phyloP scores from a whole-genome alignment of 2,113 vertebrate species.

The Sphyrna mokarran region DNA sequence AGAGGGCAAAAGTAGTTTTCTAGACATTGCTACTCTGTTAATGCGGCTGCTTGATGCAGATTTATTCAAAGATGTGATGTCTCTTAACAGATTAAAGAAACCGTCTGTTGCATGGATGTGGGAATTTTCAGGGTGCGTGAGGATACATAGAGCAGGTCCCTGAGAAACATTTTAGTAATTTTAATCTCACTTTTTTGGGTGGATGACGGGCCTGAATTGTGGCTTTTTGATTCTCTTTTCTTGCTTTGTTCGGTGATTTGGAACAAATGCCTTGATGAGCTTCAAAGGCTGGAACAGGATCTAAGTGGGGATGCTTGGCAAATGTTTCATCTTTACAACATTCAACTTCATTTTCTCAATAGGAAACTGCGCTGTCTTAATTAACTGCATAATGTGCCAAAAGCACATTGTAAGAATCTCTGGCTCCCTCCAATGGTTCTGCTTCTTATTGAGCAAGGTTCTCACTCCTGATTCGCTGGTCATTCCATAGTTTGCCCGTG shows the following conservation, averaged over 20 bases:
- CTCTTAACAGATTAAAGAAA: not conserved
- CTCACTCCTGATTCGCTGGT: not conserved
- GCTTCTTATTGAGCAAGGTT: not conserved
- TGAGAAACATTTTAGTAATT: not conserved
- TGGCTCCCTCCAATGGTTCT: not conserved
- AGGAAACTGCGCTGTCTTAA: not conserved
- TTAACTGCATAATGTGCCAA: not conserved
- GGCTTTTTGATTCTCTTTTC: not conserved
- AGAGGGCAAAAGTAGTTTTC: not conserved
- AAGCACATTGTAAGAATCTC: not conserved
- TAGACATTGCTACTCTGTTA: not conserved
- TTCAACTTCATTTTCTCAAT: not conserved
- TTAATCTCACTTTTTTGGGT: not conserved
- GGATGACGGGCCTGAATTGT: not conserved
- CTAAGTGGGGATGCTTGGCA: not conserved
- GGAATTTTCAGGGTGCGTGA: not conserved
- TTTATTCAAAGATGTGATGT: not conserved
- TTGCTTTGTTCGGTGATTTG: not conserved
- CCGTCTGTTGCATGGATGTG: not conserved
- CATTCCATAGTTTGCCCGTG: not conserved
- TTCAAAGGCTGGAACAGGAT: not conserved
- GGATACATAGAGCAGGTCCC: not conserved
- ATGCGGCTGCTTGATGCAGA: not conserved
- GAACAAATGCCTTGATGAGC: not conserved
- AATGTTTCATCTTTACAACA: not conserved